These are phyloP conservation scores for Syrphus vitripennis DNA, from an alignment of 2,888 invertebrate genomes.

Conservation along the genomic window DNA sequence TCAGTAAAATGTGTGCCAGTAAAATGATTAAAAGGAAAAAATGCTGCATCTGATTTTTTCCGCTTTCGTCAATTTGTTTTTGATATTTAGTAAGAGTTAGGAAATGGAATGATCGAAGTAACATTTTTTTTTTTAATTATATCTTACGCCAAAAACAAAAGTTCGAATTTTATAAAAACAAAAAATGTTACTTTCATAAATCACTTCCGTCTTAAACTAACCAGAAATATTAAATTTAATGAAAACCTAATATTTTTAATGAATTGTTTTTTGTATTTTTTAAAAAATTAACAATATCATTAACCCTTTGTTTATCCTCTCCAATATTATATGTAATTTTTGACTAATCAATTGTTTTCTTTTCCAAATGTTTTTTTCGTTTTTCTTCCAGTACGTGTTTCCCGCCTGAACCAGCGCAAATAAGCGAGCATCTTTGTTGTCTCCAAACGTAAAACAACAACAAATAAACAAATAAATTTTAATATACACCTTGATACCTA, in stretches of 20 bases:
- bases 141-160: too few species aligned
- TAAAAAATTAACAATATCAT: constrained; percentile 8
- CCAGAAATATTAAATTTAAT: constrained; percentile 5
- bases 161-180: too few species aligned
- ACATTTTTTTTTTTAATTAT: too few species aligned
- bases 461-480: constrained; percentile 40
- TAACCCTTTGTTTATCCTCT: constrained; percentile 23
- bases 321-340: constrained; percentile 60
- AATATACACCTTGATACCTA: constrained; percentile 62
- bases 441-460: constrained; percentile 67
- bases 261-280: constrained; percentile 17
- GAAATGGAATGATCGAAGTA: too few species aligned
- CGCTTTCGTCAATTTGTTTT: constrained; percentile 15
- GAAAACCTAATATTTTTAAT: constrained; percentile 29
- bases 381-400: constrained; percentile 93
- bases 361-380: constrained; percentile 72
- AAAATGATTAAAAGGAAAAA: constrained; percentile 7
- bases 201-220: too few species aligned
- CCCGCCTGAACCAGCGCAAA: constrained; percentile 90
- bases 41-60: constrained; percentile 57
- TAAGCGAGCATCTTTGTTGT: constrained; percentile 76
- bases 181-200: too few species aligned
- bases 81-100: too few species aligned
- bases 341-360: constrained; percentile 66
- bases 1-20: constrained; percentile 43